These are phyloP conservation scores for Melinopterus prodromus DNA, from an alignment of 2,888 invertebrate species.

Conservation along the genomic window DNA sequence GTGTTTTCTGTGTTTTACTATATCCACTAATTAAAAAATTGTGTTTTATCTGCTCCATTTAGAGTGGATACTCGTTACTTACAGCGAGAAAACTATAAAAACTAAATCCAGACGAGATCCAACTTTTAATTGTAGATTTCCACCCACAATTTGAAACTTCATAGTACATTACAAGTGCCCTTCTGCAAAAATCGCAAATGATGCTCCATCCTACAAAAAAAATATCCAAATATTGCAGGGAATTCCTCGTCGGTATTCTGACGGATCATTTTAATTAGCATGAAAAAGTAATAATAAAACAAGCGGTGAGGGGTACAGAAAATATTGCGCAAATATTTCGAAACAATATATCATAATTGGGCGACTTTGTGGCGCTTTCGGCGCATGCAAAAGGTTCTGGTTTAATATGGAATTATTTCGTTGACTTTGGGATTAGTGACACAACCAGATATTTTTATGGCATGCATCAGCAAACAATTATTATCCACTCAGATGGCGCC, in stretches of 20 bases:
- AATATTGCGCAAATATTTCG: background rate
- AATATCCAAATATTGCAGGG: background rate
- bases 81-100: background rate
- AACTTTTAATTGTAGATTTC: background rate
- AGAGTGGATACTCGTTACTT: too few relatives aligned
- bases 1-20: too few relatives aligned
- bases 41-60: too few relatives aligned
- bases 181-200: background rate
- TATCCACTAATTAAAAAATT: too few relatives aligned
- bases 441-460: background rate
- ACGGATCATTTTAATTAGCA: background rate
- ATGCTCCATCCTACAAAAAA: background rate
- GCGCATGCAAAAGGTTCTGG: background rate
- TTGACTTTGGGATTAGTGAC: background rate
- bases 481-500: conserved; percentile 24
- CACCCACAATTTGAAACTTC: background rate
- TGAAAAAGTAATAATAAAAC: background rate
- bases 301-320: background rate
- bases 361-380: background rate
- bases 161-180: background rate
- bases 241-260: background rate
- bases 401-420: background rate
- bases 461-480: conserved; percentile 35
- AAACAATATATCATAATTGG: background rate
- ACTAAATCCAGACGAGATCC: background rate